Conservation (phyloP, 2,797 vertebrate genomes). For the Gouania willdenowi region DNA sequence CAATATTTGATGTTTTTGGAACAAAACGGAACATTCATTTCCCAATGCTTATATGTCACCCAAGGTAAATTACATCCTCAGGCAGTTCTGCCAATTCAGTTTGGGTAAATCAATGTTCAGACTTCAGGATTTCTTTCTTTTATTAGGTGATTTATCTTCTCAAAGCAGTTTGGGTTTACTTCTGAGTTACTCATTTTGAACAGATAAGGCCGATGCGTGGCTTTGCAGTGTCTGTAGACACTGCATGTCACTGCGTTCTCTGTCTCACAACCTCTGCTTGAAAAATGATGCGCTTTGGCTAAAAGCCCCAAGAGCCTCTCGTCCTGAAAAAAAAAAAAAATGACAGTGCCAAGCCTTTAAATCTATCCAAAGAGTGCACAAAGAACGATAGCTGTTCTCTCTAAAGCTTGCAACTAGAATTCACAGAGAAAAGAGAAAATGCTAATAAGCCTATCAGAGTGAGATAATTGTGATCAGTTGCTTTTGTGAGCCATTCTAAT, state of each 20-base stretch:
- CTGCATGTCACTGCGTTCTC: conserved; percentile 36
- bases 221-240: conserved; percentile 28
- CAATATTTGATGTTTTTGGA: no score
- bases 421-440: neutral
- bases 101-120: no score
- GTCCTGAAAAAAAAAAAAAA: conserved; percentile 27
- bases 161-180: conserved; percentile 6
- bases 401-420: conserved; percentile 17
- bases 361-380: conserved; percentile 36
- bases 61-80: no score
- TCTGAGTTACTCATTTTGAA: conserved; percentile 13
- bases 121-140: no score
- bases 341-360: conserved; percentile 54
- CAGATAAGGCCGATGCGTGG: conserved; percentile 15
- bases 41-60: no score
- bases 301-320: conserved; percentile 48
- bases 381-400: conserved; percentile 25
- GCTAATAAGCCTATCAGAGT: conserved; percentile 37
- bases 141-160: no score
- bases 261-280: conserved; percentile 39
- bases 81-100: no score
- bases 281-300: conserved; percentile 62
- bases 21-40: no score
- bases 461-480: conserved; percentile 46
- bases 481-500: conserved; percentile 53